Base-by-base conservation (phyloP, 2,797 vertebrate genomes). In the Toxotes lorentzi region DNA sequence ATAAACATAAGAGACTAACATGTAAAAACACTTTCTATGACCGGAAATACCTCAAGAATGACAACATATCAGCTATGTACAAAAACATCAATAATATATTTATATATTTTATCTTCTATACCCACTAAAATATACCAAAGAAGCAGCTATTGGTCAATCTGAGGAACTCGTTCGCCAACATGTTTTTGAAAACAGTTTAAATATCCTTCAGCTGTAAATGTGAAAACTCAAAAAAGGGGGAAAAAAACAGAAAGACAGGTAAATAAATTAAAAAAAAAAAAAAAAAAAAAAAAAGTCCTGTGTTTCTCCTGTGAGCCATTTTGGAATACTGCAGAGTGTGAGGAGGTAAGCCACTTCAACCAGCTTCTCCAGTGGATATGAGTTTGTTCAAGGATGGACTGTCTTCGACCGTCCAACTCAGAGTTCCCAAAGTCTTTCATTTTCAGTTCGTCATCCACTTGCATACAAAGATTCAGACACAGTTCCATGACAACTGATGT, bases 121-220 rank as follows among this genome's bases (percentile, higher is more conserved):
- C 92, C 93, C 91, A 93, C 91, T 87, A 89, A 94, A 94, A 95
- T 92, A 95, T 70, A 95, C 92, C 96, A 96, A 97, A 94, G 93
- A 96, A 98, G 97, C 97, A 97, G 96, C 97, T 95, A 94, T 97
- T 97, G 96, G 97, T 98, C 97, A 96, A 96, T 95, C 91, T 95
- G 95, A 96, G 93, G 94, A 95, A 95, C 93, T 93, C 93, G 70
- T 95, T 91, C 83, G 86, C 92, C 92, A 84, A 70, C 88, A 83
- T 82, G 82, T 90, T 77, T 91, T 79, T 92, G 91, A 93, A 91
- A 94, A 93, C 81, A 84, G 90, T 92, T 90, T 94, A 92, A 94
- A 95, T 95, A 95, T 94, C 94, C 96, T 96, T 96, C 96, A 92
- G 93, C 93, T 93, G 93, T 94, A 94, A 93, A 93, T 92, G 88